Evolutionary conservation across 2,113 vertebrate species (phyloP).

Genomic region (Apus apus): DNA sequence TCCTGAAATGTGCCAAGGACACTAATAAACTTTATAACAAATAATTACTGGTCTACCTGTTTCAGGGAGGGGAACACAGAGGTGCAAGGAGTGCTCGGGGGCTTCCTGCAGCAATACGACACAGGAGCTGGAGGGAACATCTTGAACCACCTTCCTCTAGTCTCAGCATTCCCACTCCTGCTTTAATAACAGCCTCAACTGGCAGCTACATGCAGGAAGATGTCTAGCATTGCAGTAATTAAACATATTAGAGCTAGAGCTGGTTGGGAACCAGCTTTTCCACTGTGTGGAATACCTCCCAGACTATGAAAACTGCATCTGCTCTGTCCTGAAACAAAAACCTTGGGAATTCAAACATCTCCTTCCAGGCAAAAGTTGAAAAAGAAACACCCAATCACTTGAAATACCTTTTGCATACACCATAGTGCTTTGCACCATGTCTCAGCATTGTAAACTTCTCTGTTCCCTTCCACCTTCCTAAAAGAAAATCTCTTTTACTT

Average conservation of each 20-base stretch:
- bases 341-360: background rate
- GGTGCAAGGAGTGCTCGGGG: background rate
- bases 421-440: rapidly evolving
- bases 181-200: background rate
- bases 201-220: background rate
- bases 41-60: constrained; percentile 40
- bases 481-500: background rate
- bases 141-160: background rate
- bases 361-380: background rate
- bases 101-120: background rate
- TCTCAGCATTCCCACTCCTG: background rate
- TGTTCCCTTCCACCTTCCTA: background rate
- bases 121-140: background rate
- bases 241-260: background rate
- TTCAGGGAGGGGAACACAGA: background rate
- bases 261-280: background rate
- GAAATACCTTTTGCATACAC: background rate
- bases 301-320: background rate
- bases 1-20: constrained; percentile 67
- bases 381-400: background rate
- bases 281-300: background rate
- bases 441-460: background rate
- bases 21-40: constrained; percentile 55
- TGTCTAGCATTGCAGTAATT: background rate
- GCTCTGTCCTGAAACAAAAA: background rate